Percentiles rank a stretch among this genome's conserved stretches.
Conservation (phyloP, 2,113 vertebrate species). For the Nycticorax nycticorax region DNA sequence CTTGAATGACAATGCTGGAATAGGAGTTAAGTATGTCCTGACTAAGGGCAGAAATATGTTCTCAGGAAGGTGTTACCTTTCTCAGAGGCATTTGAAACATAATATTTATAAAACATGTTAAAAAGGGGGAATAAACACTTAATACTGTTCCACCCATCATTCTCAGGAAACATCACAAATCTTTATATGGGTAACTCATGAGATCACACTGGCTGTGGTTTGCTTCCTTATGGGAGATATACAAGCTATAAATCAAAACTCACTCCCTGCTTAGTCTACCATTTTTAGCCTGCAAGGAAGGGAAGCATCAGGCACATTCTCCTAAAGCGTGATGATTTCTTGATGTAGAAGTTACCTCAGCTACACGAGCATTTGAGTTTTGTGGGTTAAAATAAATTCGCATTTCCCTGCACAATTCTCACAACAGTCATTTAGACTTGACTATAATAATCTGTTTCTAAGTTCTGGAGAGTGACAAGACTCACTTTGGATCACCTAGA, state of each 20-base stretch:
- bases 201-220: background rate
- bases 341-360: background rate
- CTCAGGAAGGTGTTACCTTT: background rate
- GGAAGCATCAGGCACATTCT: background rate
- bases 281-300: background rate
- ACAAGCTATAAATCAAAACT: background rate
- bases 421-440: background rate
- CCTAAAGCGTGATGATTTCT: background rate
- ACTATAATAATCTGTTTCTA: background rate
- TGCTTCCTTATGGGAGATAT: background rate
- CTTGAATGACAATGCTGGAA: background rate
- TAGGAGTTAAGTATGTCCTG: background rate
- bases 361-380: background rate
- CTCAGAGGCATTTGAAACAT: background rate
- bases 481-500: background rate
- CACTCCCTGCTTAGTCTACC: background rate
- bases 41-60: background rate
- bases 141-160: background rate
- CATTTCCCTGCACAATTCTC: background rate
- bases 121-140: background rate
- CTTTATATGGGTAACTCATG: background rate
- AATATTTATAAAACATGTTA: background rate
- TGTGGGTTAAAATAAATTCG: background rate
- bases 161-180: background rate
- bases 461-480: background rate